A percentile compares a stretch with the other conserved stretches of the same genome.
Evolutionary conservation across 1,140 invertebrate genomes (phyloP).

Genomic region (Philopotamus ludificatus): DNA sequence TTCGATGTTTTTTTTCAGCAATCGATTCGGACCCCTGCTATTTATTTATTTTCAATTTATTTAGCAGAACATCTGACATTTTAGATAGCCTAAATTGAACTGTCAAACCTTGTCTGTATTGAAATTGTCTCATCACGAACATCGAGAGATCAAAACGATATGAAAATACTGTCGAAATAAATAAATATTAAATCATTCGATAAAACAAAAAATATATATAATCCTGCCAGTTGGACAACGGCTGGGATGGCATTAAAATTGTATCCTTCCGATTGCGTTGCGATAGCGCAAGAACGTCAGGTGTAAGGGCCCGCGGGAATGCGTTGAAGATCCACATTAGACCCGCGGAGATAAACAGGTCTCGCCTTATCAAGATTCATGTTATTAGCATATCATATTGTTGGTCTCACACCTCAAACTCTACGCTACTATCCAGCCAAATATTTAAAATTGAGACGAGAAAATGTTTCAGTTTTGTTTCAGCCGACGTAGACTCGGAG

Average conservation of each 20-base stretch:
- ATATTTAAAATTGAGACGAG: too few species aligned
- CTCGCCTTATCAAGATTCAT: conserved; percentile 7
- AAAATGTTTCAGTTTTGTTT: not conserved
- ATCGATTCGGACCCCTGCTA: too few species aligned
- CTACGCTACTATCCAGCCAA: too few species aligned
- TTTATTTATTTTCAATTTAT: too few species aligned
- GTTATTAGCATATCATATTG: conserved; percentile 12
- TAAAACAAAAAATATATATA: not conserved
- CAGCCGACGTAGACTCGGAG: not conserved
- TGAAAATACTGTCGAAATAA: not conserved
- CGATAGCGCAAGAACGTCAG: conserved; percentile 14
- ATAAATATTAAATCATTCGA: not conserved
- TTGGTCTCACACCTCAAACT: not conserved
- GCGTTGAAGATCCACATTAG: conserved; percentile 8
- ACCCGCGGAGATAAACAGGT: conserved; percentile 14
- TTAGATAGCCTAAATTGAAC: too few species aligned
- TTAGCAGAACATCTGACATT: too few species aligned
- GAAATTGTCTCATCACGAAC: too few species aligned
- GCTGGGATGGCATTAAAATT: conserved; percentile 4
- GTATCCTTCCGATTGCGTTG: conserved; percentile 17
- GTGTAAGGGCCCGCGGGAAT: not conserved
- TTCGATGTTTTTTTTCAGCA: too few species aligned
- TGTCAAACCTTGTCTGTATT: too few species aligned
- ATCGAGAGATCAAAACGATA: not conserved
- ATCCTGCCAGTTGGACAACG: not conserved